Evolutionary conservation across 2,888 invertebrate genomes (phyloP).

Genomic region (Callinectes sapidus): DNA sequence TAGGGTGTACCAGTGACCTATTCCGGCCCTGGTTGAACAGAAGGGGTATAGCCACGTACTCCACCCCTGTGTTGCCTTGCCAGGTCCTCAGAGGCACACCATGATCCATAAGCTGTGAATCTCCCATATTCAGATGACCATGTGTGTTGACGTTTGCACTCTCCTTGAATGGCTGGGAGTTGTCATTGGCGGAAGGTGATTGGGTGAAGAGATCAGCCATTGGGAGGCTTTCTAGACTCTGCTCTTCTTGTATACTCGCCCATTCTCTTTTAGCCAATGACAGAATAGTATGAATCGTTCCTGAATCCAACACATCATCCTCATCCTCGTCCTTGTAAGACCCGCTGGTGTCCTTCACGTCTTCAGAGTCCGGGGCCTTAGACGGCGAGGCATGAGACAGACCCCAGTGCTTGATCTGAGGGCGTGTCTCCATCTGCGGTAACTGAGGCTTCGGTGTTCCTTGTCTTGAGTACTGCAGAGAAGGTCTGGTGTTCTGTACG

Average conservation of each 20-base stretch:
- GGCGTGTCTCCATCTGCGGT: not conserved
- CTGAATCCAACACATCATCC: not conserved
- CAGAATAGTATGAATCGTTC: not conserved
- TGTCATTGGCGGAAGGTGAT: not conserved
- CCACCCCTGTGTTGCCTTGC: not conserved
- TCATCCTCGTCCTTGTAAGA: not conserved
- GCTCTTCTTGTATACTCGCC: not conserved
- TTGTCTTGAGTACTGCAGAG: not conserved
- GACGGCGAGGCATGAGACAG: not conserved
- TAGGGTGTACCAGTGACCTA: not conserved
- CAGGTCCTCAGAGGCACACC: not conserved
- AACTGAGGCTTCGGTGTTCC: not conserved
- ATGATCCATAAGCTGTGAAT: not conserved
- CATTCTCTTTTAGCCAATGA: constrained; percentile 5
- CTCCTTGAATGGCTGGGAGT: not conserved
- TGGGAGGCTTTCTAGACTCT: constrained; percentile 6
- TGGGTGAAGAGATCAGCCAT: constrained; percentile 3
- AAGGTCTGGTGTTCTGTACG: not conserved
- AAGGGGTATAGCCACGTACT: not conserved
- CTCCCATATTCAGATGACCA: not conserved
- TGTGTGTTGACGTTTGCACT: not conserved
- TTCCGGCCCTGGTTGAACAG: not conserved
- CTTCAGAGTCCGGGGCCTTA: not conserved
- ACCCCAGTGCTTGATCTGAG: constrained; percentile 5
- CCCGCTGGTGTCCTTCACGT: not conserved